Base-by-base conservation (phyloP, 1,140 invertebrate genomes). In the Lepidotrigona ventralis region DNA sequence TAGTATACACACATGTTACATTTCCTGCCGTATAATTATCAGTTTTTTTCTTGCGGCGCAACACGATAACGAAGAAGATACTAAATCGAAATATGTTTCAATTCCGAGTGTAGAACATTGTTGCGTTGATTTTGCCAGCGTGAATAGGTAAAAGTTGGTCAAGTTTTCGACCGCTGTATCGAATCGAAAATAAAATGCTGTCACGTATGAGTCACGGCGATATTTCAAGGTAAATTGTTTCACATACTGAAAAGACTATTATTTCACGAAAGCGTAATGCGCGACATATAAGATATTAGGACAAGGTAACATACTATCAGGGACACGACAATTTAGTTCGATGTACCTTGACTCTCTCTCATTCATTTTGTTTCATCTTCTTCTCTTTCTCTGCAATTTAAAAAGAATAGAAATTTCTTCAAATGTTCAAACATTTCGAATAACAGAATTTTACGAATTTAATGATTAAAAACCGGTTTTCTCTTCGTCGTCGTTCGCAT, bases 11-110 rank as follows among this genome's bases (percentile, higher is more conserved):
- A 69, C 6, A 58, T 17, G n/a, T 56, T 64, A 58, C 17, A 39
- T 54, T 83, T 83, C 53, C 69, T 73, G 82, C 2, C 19, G 21
- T 56, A 19, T 60, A 60, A 26, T 76, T 85, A 82, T 76, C 68
- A 29, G n/a, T n/a, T 69, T 46, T 51, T 46, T 72, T n/a, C n/a
- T 29, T 23, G 46, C 29, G 39, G 21, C 66, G 51, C 15, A 46
- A 51, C 19, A 21, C n/a, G 82, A 83, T 83, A 83, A 73, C 58
- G 21, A 58, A 75, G 77, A 58, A 64, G 17, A 11, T 11, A 51
- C n/a, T 17, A 26, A 39, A 4, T 53, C 2, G 21, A 29, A 73
- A 26, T 53, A 15, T 26, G 4, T 46, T 74, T 66, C 46, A 73
- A 26, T 75, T 33, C 14, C n/a, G 14, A 21, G 23, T 3, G 17